Base-by-base conservation (phyloP, 2,888 invertebrate species). In the Dryobota labecula region DNA sequence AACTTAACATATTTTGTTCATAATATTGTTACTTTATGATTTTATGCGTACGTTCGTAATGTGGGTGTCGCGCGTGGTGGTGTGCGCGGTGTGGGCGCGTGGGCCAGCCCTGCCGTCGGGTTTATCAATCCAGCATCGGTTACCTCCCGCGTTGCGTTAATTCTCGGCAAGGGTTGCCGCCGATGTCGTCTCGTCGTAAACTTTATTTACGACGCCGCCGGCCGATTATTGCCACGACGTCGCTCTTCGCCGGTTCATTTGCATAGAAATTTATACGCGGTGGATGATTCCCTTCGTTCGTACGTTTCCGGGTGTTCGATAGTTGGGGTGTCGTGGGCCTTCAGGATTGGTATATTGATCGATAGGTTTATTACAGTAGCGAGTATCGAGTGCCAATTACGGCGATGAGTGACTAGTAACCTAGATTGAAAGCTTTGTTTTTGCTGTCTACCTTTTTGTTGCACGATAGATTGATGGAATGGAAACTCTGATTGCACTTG, bases 221-320 rank as follows among this genome's bases (percentile, higher is more conserved):
- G 86, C 84, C 92, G 94, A 93, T 94, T 93, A 94, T 91, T 91
- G 90, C 93, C 88, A 88, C 92, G 88, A 88, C 89, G 90, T 89
- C 87, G 89, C 90, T 92, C 90, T 87, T 90, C 89, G 88, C 86
- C 90, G 90, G 88, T 86, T 91, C 93, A 95, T 95, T 95, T 94
- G 93, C 94, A 95, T 94, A 91, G 89, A 91, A 92, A 94, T 94
- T 94, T 94, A 94, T 94, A 91, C 92, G 86, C 85, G 84, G 84
- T 84, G 83, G 87, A 85, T 89, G 89, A 92, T 90, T 90, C 92
- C 90, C 90, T 71, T 58, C 74, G 74, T 68, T 80, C 85, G 86
- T 86, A 75, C 78, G 88, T 83, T 89, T 88, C 90, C 88, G 85
- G 84, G 82, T 78, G 76, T 76, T 78, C 78, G 76, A 80, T 82